Base-by-base conservation (phyloP, 2,888 invertebrate genomes). In the Criorhina ranunculi region DNA sequence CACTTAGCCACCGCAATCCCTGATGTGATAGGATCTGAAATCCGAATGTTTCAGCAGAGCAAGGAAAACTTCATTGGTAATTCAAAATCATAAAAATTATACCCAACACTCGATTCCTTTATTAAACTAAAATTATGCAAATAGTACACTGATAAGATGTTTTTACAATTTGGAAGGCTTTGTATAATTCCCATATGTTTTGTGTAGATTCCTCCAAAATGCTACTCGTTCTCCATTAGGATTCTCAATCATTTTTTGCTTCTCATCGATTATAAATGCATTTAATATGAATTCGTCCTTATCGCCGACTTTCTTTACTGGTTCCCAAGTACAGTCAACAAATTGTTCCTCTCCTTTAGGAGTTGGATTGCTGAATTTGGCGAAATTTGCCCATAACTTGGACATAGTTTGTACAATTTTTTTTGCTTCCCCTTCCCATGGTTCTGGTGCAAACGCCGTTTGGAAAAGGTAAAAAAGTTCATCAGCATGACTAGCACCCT, bases 371-470 rank as follows among this genome's bases (percentile, higher is more conserved):
- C 77, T 75, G 87, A 89, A 91, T 88, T 93, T 93, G 0, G 94
- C 94, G 89, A 94, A 94, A 88, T 94, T 93, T 0, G 93, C 93
- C 94, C 94, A 94, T 90, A 94, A 89, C 35, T 90, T 89, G 11
- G 92, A 91, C 89, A 94, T 91, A 60, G 91, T 90, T 35, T 92
- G 89, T 29, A 92, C 90, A n/a, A 93, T 91, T 17, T 72, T 69
- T 67, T 86, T 86, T 24, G 87, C 73, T 0, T 80, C 57, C 9
- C 64, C 24, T 0, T 81, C 62, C 4, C 89, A 87, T 0, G 87
- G 60, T 0, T 83, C 86, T 2, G 76, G 76, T 11, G 42, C 66
- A 6, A 77, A 83, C 0, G 60, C 67, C 86, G 88, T 87, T 81
- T 92, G 93, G 15, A 94, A 91, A 8, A 94, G 82, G 86, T 94